Percentiles rank a stretch among this genome's conserved stretches.
Conservation (phyloP, 2,113 vertebrate species). For the Cololabis saira region DNA sequence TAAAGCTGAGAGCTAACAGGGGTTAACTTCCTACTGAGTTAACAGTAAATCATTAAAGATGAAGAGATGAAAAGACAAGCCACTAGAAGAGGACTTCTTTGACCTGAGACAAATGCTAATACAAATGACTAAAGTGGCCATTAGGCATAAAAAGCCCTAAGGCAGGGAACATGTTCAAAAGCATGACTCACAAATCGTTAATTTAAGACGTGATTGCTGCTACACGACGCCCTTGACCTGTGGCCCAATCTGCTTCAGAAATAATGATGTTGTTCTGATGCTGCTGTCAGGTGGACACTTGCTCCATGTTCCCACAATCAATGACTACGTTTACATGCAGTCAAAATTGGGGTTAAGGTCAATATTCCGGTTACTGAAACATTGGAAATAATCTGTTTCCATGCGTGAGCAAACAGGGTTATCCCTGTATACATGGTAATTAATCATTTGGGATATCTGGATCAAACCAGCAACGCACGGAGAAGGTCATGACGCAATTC, state of each 20-base stretch:
- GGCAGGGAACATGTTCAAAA: conserved; percentile 21
- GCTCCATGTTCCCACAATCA: conserved; percentile 19
- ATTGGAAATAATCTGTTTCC: no score
- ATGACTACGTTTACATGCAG: no score
- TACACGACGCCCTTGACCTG: conserved; percentile 30
- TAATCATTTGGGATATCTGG: no score
- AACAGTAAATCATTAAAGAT: conserved; percentile 32
- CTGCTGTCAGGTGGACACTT: neutral
- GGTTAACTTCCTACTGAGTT: conserved; percentile 31
- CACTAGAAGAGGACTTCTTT: conserved; percentile 9
- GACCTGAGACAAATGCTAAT: conserved; percentile 10
- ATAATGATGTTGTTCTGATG: conserved; percentile 21
- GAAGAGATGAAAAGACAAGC: conserved; percentile 5
- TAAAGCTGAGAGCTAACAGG: conserved; percentile 15
- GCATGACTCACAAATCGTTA: conserved; percentile 40
- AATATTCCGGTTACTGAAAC: no score
- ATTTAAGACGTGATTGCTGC: conserved; percentile 33
- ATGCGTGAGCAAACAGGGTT: no score
- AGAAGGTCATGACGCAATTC: no score
- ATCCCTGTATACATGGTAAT: no score
- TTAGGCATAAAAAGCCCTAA: conserved; percentile 18
- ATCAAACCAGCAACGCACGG: no score
- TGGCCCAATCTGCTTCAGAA: conserved; percentile 38
- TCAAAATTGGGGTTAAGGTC: no score
- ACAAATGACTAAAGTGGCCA: conserved; percentile 16